Percentiles rank a stretch among this genome's conserved stretches.
Conservation (phyloP, 1,140 invertebrate species). For the Thrips palmi region DNA sequence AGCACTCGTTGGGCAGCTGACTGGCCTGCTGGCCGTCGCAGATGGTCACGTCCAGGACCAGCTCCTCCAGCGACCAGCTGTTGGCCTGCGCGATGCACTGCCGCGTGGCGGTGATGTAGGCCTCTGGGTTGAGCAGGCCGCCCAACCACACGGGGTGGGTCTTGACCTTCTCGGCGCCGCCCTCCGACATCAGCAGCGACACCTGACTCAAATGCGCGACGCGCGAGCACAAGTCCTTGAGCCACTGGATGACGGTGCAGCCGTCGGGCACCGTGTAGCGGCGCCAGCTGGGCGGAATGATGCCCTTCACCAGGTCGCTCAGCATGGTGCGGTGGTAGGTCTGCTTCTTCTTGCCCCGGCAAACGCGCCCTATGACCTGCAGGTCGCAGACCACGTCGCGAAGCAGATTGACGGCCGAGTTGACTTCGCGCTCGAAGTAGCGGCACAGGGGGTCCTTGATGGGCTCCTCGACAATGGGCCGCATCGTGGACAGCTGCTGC, state of each 20-base stretch:
- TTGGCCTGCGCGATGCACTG: conserved; percentile 92
- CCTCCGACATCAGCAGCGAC: conserved; percentile 64
- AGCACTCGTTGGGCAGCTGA: conserved; percentile 40
- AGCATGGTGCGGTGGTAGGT: conserved; percentile 93
- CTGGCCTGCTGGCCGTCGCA: conserved; percentile 36
- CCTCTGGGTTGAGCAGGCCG: conserved; percentile 92
- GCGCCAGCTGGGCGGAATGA: conserved; percentile 62
- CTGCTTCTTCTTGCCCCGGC: conserved; percentile 94
- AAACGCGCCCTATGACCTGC: conserved; percentile 80
- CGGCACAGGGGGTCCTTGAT: conserved; percentile 94
- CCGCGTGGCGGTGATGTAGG: conserved; percentile 95
- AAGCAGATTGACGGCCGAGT: conserved; percentile 71
- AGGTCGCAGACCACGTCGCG: conserved; percentile 82
- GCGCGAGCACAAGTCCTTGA: conserved; percentile 90
- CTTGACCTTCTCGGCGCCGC: conserved; percentile 82
- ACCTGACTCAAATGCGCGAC: conserved; percentile 79
- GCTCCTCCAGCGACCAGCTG: conserved; percentile 86
- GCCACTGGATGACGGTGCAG: conserved; percentile 96
- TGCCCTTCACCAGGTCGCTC: conserved; percentile 83
- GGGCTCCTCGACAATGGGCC: conserved; percentile 80
- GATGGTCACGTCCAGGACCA: conserved; percentile 73
- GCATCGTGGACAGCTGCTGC: conserved; percentile 72
- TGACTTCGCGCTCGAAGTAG: conserved; percentile 97
- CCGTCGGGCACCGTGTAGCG: conserved; percentile 86
- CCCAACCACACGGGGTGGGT: conserved; percentile 89